These are phyloP conservation scores for Sebastes cheni DNA, from an alignment of 2,797 vertebrate genomes.

Conservation along the genomic window DNA sequence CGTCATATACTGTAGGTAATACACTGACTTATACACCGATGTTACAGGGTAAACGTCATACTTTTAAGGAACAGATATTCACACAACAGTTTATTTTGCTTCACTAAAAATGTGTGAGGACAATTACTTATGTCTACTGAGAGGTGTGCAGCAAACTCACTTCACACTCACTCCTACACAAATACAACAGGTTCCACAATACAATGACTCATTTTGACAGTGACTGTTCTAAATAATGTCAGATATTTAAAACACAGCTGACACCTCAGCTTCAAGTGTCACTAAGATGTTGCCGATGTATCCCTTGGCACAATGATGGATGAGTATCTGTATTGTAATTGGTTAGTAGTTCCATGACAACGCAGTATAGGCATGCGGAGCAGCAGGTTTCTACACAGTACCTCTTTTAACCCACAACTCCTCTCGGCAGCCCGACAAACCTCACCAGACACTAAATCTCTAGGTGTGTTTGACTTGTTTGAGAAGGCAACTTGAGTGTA, in stretches of 20 bases:
- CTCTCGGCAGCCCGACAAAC: not conserved
- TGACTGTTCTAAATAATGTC: not conserved
- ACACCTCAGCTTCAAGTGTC: not conserved
- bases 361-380: conserved; percentile 50
- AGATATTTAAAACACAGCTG: not conserved
- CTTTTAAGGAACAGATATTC: not conserved
- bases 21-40: no score
- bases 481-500: not conserved
- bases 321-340: not conserved
- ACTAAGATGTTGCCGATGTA: conserved; percentile 5
- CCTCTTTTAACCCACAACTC: not conserved
- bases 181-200: not conserved
- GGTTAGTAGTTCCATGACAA: conserved; percentile 2
- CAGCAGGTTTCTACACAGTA: conserved; percentile 48
- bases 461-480: conserved; percentile 26
- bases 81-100: not conserved
- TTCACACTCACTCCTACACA: not conserved
- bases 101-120: not conserved
- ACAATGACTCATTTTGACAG: not conserved
- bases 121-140: not conserved
- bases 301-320: not conserved
- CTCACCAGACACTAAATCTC: not conserved
- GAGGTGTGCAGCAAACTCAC: not conserved
- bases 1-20: no score
- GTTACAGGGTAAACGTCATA: no score